phyloP scores from a whole-genome alignment of 2,113 vertebrate species.

The Riparia riparia region DNA sequence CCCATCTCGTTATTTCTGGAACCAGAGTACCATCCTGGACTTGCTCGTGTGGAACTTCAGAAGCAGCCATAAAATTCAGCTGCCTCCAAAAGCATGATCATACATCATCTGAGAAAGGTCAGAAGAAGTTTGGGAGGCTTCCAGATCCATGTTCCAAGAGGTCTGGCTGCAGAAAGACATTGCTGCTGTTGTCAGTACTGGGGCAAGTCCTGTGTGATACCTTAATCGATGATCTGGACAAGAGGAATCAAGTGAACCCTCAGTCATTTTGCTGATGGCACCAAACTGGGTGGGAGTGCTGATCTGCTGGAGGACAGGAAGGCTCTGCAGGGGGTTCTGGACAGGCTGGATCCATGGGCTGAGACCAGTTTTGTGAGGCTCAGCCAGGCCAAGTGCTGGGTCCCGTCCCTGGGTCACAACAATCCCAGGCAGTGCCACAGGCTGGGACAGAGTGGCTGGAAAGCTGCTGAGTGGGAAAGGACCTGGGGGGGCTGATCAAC shows the following conservation, averaged over 20 bases:
- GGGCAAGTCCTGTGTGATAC: not conserved
- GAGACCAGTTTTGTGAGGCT: accelerated
- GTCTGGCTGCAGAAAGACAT: not conserved
- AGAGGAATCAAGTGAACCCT: not conserved
- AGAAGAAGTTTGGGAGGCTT: not conserved
- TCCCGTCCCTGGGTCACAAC: not conserved
- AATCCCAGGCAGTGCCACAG: not conserved
- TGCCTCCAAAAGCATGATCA: accelerated
- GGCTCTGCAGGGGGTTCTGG: not conserved
- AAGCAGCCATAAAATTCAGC: not conserved
- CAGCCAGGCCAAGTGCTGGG: accelerated
- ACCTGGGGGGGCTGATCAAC: accelerated
- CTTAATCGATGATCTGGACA: not conserved
- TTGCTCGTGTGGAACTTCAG: not conserved
- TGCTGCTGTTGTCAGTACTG: not conserved
- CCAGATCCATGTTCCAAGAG: accelerated
- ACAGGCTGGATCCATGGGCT: not conserved
- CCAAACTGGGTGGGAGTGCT: not conserved
- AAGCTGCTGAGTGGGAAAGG: not conserved
- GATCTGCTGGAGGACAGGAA: not conserved
- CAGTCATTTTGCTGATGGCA: not conserved
- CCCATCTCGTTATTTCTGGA: not conserved
- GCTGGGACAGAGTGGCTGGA: not conserved
- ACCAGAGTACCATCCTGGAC: not conserved
- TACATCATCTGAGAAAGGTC: not conserved